phyloP scores from a whole-genome alignment of 2,888 invertebrate genomes.

The Tachystola acroxantha region DNA sequence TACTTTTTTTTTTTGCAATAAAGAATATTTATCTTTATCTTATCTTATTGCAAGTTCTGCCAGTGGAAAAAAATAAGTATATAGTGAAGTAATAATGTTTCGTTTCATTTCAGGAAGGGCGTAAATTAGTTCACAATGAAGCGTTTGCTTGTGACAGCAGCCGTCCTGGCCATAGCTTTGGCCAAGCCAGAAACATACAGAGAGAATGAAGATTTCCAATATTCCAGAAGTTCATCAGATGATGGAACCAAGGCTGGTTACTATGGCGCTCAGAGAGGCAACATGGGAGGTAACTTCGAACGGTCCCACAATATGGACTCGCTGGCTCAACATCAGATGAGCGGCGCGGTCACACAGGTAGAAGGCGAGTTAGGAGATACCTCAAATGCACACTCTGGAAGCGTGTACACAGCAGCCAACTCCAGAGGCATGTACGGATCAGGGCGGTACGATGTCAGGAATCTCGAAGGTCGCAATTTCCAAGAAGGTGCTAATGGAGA shows the following conservation, averaged over 20 bases:
- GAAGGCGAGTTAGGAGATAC: slow-evolving; percentile 65
- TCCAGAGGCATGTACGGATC: slow-evolving; percentile 63
- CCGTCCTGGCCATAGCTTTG: slow-evolving; percentile 40
- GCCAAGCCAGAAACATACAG: slow-evolving; percentile 62
- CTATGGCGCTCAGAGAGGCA: slow-evolving; percentile 71
- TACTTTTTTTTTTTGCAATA: no score
- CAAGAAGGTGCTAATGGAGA: slow-evolving; percentile 40
- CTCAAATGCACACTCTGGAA: slow-evolving; percentile 48
- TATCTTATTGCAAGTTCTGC: no score
- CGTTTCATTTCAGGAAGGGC: neutral
- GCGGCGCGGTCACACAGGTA: slow-evolving; percentile 56
- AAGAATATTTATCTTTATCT: no score
- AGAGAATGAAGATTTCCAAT: slow-evolving; percentile 72
- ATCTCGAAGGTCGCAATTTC: slow-evolving; percentile 61
- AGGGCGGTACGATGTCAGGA: slow-evolving; percentile 51
- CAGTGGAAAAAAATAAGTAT: no score
- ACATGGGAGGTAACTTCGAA: slow-evolving; percentile 73
- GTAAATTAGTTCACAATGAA: slow-evolving; percentile 34
- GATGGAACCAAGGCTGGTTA: slow-evolving; percentile 64
- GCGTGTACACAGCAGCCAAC: slow-evolving; percentile 61
- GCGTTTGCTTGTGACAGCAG: slow-evolving; percentile 42
- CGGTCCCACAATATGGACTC: slow-evolving; percentile 69
- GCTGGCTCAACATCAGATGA: slow-evolving; percentile 67
- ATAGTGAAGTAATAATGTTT: neutral
- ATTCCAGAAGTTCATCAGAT: slow-evolving; percentile 65